Base-by-base conservation (phyloP, 2,113 vertebrate genomes). In the Pachypanchax playfairii region DNA sequence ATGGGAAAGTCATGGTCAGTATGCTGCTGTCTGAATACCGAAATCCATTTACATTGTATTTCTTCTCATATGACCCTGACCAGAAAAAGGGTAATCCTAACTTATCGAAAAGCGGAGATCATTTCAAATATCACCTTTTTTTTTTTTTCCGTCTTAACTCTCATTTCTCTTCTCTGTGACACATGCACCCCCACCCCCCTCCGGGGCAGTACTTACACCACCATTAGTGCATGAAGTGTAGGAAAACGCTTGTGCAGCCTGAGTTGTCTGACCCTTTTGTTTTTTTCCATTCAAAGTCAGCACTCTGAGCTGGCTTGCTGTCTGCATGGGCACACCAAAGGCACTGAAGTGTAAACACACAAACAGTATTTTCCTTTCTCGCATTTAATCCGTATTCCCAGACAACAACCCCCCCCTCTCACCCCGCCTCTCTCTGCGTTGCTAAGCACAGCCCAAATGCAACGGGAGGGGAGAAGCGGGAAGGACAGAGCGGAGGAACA, bases 331-430 rank as follows among this genome's bases (percentile, higher is more conserved):
- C 55, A 65, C 63, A 82, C 55, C 51, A 62, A 35, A 43, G 70
- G 76, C 83, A 70, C 65, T 60, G 70, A 55, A 83, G 77, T 87
- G 83, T 83, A 80, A 88, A 89, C 74, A 85, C 77, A 69, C 73
- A 78, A 83, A 82, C 80, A 81, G 48, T 73, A 53, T 81, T 86
- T 87, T 82, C 84, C 80, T 69, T 82, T 83, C 75, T 77, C 65
- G 49, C 70, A 75, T 80, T 80, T 88, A 83, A 88, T 89, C 84
- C 84, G 76, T 83, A 85, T 74, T 83, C 80, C 84, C 86, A 80
- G 53, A 56, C 49, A n/a, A n/a, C n/a, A n/a, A n/a, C n/a, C n/a
- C n/a, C n/a, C n/a, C n/a, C n/a, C n/a, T n/a, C n/a, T n/a, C n/a
- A n/a, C n/a, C n/a, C n/a, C n/a, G n/a, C 38, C 52, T 36, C 29